Evolutionary conservation across 1,140 invertebrate species (phyloP), one percentile per base, ranked within the genome.

Genomic region (Thaumetopoea pityocampa): DNA sequence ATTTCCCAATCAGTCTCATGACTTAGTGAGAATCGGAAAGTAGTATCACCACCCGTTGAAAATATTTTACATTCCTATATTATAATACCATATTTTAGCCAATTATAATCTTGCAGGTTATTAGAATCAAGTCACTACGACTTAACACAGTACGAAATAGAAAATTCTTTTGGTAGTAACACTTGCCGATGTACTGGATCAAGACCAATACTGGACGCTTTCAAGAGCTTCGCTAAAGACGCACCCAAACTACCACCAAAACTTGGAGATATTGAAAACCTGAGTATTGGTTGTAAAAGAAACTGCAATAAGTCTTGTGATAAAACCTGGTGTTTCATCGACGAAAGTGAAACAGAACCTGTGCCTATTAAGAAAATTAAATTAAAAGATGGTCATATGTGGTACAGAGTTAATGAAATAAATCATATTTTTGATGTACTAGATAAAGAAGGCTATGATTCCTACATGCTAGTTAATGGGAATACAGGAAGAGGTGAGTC

Each of bases 171-270:
- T 53, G 90, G 88, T n/a, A 91, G 93, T 44, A 94, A 94, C 62
- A 87, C 94, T 8, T 95, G 93, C 50, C 86, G 93, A 14, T 95
- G 94, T 62, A 95, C 93, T 1, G 94, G 93, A 0, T 94, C 93
- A 58, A 80, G 93, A 43, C 90, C 93, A 1, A 95, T 95, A 59
- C 76, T 95, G 10, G 90, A 93, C 22, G 88, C 92, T 2, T 94
- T 94, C 57, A 93, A 92, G 71, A 88, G 88, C 16, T 89, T 92
- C 30, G 88, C 89, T 3, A 78, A 51, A 20, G 90, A 92, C 60
- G 87, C 88, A 1, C 64, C 71, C 0, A 67, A 68, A 15, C 59
- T 6, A 35, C 45, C 5, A 8, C 30, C 27, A 33, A 59, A 33
- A 4, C 5, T 65, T 6, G 1, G 10, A 8, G 77, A 82, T 20